Conservation (phyloP, 2,797 vertebrate species). For the Brotula barbata region DNA sequence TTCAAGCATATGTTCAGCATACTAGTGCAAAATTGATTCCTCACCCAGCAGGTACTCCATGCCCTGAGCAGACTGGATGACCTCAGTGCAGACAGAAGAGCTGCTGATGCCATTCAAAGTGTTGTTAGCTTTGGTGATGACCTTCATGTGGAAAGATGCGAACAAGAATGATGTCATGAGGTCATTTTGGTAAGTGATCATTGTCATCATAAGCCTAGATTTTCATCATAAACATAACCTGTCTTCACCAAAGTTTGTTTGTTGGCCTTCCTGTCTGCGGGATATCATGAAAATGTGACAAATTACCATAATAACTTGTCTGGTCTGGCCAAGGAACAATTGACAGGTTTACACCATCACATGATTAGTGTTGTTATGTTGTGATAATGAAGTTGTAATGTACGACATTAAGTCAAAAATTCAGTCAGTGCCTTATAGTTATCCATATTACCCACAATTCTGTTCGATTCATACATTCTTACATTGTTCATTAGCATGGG, state of each 20-base stretch:
- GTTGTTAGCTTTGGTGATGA: constrained; percentile 97
- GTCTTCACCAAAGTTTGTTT: too few species aligned
- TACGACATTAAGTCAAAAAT: constrained; percentile 1
- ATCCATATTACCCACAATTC: constrained; percentile 40
- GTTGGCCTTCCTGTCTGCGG: too few species aligned
- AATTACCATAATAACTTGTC: too few species aligned
- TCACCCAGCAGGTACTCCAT: constrained; percentile 98
- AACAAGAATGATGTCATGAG: constrained; percentile 1
- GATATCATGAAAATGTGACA: too few species aligned
- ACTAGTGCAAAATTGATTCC: constrained; percentile 35
- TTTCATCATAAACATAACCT: too few species aligned
- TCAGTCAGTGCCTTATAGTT: constrained; percentile 6
- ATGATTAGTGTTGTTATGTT: too few species aligned
- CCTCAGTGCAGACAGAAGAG: constrained; percentile 96
- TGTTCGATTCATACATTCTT: background rate
- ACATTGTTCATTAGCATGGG: background rate
- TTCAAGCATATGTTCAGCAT: constrained; percentile 5
- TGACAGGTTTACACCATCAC: too few species aligned
- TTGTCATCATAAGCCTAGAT: too few species aligned
- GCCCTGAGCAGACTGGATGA: constrained; percentile 97
- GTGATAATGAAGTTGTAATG: constrained; percentile 11
- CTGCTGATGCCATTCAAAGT: constrained; percentile 97
- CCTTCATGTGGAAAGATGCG: constrained; percentile 74
- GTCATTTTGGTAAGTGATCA: too few species aligned
- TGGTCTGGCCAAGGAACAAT: too few species aligned